A percentile compares a stretch with the other conserved stretches of the same genome.
These are phyloP conservation scores for Sogatella furcifera DNA, from an alignment of 1,140 invertebrate genomes.

Conservation along the genomic window DNA sequence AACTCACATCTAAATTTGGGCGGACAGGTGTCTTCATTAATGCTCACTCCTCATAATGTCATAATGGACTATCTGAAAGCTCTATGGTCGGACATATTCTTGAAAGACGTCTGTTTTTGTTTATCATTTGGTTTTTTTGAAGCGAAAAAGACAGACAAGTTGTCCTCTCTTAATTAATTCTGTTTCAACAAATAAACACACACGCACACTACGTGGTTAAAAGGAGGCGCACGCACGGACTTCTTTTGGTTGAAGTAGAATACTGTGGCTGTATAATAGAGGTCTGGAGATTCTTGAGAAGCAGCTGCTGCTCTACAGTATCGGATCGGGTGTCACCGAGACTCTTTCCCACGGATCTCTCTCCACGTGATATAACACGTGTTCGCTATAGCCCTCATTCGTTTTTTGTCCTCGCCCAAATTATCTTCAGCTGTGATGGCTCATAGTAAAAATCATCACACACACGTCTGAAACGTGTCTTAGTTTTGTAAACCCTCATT, in stretches of 20 bases:
- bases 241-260: too few species aligned
- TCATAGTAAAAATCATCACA: not conserved
- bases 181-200: too few species aligned
- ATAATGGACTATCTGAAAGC: too few species aligned
- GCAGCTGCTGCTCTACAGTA: not conserved
- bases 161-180: too few species aligned
- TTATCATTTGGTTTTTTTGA: too few species aligned
- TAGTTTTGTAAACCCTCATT: not conserved
- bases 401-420: constrained; percentile 1
- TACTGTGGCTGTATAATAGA: too few species aligned
- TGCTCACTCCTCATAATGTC: too few species aligned
- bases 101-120: too few species aligned
- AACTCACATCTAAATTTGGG: too few species aligned
- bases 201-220: not conserved
- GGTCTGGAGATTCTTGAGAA: not conserved
- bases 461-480: constrained; percentile 2
- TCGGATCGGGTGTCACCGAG: not conserved
- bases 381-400: not conserved
- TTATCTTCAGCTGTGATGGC: not conserved
- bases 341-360: not conserved
- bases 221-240: not conserved
- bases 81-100: too few species aligned
- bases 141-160: too few species aligned
- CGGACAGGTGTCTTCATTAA: too few species aligned
- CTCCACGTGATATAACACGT: not conserved